These are phyloP conservation scores for Halocynthia aurantium DNA, from an alignment of 23 tunicate species.

Conservation along the genomic window DNA sequence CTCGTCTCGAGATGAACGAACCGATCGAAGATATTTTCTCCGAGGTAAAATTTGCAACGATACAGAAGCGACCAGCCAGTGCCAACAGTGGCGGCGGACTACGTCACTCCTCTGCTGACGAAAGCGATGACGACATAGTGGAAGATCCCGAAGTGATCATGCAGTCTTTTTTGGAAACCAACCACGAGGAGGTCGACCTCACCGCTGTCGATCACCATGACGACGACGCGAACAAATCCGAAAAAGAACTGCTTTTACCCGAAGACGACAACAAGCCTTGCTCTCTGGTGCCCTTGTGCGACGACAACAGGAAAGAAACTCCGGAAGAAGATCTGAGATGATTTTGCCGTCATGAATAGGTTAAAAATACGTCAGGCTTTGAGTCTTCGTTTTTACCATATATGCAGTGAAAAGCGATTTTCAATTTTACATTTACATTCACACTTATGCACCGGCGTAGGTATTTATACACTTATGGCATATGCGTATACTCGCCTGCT, in stretches of 20 bases:
- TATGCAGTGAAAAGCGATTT: too few species aligned
- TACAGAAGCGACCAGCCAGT: slow-evolving; percentile 28
- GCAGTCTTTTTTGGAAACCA: background rate
- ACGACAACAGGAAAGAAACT: background rate
- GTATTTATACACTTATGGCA: too few species aligned
- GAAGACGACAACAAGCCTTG: background rate
- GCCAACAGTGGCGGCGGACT: background rate
- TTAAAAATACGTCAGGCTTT: too few species aligned
- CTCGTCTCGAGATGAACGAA: slow-evolving; percentile 79
- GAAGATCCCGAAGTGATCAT: slow-evolving; percentile 67
- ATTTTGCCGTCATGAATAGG: background rate
- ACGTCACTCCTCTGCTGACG: background rate
- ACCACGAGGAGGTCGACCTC: slow-evolving; percentile 9
- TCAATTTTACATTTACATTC: too few species aligned
- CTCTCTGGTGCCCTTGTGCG: background rate
- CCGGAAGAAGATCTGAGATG: slow-evolving; percentile 11
- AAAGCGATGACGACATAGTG: slow-evolving; percentile 40
- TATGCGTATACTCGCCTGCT: too few species aligned
- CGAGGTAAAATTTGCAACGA: slow-evolving; percentile 55
- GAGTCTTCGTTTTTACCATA: too few species aligned
- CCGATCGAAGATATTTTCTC: slow-evolving; percentile 93
- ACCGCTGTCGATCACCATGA: background rate
- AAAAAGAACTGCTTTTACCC: slow-evolving; percentile 18
- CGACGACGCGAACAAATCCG: slow-evolving; percentile 1
- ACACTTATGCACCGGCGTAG: too few species aligned